Base-by-base conservation (phyloP, 1,140 invertebrate species). In the Octopus sinensis region DNA sequence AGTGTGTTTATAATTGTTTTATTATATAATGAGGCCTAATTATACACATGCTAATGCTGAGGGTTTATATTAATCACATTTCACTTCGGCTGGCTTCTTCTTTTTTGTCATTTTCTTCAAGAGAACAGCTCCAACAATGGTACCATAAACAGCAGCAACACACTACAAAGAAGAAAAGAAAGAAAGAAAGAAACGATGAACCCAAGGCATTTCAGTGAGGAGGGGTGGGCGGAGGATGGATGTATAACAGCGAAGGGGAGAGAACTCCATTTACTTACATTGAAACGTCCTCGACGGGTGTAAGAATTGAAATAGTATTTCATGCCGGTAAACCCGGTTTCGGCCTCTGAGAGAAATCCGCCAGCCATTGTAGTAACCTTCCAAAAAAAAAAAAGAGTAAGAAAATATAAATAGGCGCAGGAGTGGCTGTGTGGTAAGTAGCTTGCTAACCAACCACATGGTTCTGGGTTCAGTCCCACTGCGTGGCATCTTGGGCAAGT, bases 301-400 rank as follows among this genome's bases (percentile, higher is more conserved):
- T 82, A 85, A 53, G 81, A 82, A 81, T 85, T 85, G 83, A 81
- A 85, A 53, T 85, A 84, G 71, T 81, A 83, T 51, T 83, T 79
- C 30, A 82, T 71, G 3, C 84, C 84, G 53, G 79, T 82, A 76
- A 83, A 78, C 51, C 83, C 82, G 17, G 80, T 54, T 53, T 82
- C 81, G 23, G 56, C 68, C 56, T 85, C 84, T 4, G 78, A 78
- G 9, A 83, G 62, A 80, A 84, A 84, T 53, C 81, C 83, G 23
- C 84, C 84, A 23, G 83, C 81, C 84, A 85, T 85, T 23, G 53
- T 77, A 10, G 54, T 52, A 51, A 54, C 13, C 23, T 54, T 13
- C 4, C 13, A 54, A 56, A 76, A 53, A 80, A 53, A 78, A 54
- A 68, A 51, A n/a, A n/a, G n/a, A n/a, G n/a, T n/a, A n/a, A n/a